Percentiles rank a stretch among this genome's conserved stretches.
phyloP scores from a whole-genome alignment of 2,113 vertebrate species.

The Phocoena phocoena region DNA sequence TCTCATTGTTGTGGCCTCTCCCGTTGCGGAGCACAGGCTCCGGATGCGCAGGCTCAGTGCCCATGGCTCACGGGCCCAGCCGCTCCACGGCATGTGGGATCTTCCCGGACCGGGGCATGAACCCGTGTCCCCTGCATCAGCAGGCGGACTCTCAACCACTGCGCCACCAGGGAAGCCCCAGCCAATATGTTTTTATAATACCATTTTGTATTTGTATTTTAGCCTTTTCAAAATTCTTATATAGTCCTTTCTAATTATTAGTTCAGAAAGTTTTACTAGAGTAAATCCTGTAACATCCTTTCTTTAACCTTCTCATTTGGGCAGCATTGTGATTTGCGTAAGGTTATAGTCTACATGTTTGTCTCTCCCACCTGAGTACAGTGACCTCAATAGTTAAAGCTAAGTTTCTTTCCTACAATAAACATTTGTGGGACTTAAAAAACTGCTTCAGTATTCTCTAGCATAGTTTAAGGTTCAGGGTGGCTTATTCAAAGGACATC shows the following conservation, averaged over 20 bases:
- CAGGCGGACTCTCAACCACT: no score
- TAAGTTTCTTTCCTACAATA: neutral
- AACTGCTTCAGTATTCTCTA: neutral
- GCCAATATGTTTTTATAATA: neutral
- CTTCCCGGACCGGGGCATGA: no score
- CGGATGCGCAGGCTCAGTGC: no score
- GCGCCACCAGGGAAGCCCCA: no score
- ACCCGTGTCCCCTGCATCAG: no score
- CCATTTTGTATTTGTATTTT: neutral
- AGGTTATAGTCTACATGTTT: neutral
- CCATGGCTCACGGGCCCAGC: no score
- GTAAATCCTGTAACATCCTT: neutral
- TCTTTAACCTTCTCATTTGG: neutral
- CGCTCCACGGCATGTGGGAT: no score
- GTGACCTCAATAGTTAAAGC: neutral
- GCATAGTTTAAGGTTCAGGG: neutral
- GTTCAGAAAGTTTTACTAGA: neutral
- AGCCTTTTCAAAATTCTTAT: neutral
- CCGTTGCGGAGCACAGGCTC: no score
- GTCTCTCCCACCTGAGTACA: neutral
- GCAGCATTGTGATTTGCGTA: neutral
- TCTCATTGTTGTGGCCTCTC: no score
- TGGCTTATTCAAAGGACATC: neutral
- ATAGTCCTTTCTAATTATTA: neutral
- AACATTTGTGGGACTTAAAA: neutral